A percentile compares a stretch with the other conserved stretches of the same genome.
phyloP scores from a whole-genome alignment of 1,140 invertebrate genomes.

The Chionoecetes opilio region DNA sequence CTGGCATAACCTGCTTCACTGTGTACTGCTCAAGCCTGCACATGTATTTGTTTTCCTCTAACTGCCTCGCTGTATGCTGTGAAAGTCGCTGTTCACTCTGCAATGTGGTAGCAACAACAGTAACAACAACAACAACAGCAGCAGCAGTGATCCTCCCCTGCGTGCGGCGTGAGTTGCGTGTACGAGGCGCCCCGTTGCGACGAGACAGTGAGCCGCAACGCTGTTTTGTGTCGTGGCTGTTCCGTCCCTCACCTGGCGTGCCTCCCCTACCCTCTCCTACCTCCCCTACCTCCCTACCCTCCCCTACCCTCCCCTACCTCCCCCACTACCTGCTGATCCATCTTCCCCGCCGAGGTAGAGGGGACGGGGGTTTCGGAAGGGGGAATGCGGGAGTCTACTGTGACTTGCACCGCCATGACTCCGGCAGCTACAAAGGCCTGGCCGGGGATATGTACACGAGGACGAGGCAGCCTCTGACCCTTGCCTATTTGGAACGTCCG shows the following conservation, averaged over 20 bases:
- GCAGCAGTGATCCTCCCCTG: too few species aligned
- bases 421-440: slow-evolving; percentile 10
- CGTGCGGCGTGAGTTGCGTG: background rate
- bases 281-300: background rate
- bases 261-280: background rate
- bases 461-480: background rate
- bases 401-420: background rate
- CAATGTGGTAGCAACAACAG: background rate
- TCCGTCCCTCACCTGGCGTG: background rate
- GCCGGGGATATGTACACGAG: background rate
- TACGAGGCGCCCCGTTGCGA: background rate
- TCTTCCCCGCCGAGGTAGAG: background rate
- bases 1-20: background rate
- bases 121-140: background rate
- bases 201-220: background rate
- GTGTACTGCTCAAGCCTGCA: background rate
- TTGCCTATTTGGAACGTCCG: background rate
- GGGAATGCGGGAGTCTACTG: background rate
- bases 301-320: background rate
- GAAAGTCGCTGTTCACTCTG: background rate
- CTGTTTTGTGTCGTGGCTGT: background rate
- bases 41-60: too few species aligned
- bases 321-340: background rate
- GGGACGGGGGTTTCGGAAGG: background rate
- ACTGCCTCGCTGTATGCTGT: background rate